Conservation (phyloP, 2,888 invertebrate genomes). For the Baccha elongata region DNA sequence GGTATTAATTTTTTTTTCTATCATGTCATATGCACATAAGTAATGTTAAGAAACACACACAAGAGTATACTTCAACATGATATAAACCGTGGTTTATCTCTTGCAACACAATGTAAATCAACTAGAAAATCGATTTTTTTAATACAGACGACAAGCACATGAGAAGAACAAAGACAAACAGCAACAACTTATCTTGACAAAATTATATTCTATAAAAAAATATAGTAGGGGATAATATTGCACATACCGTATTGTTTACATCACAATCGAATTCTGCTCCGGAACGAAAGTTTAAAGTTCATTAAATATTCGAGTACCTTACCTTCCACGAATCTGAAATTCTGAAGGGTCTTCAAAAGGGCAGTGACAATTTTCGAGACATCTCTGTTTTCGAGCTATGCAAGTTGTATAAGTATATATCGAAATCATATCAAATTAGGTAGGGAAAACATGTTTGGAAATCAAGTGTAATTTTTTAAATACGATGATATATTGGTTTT, state of each 20-base stretch:
- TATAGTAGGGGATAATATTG: conserved; percentile 43
- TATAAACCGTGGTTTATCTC: conserved; percentile 82
- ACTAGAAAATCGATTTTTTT: conserved; percentile 78
- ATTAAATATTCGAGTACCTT: conserved; percentile 65
- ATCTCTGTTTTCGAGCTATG: not conserved
- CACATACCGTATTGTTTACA: conserved; percentile 58
- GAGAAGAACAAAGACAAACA: conserved; percentile 72
- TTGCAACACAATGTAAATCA: conserved; percentile 80
- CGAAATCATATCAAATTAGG: too few species aligned
- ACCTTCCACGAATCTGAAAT: conserved; percentile 40
- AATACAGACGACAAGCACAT: conserved; percentile 70
- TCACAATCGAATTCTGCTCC: conserved; percentile 55
- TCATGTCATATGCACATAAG: conserved; percentile 53
- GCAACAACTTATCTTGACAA: conserved; percentile 62
- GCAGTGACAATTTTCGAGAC: conserved; percentile 23
- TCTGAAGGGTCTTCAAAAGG: conserved; percentile 50
- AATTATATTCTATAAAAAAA: conserved; percentile 33
- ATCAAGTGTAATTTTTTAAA: too few species aligned
- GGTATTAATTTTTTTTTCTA: conserved; percentile 28
- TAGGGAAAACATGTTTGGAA: too few species aligned
- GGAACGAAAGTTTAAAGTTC: conserved; percentile 49
- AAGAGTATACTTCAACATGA: conserved; percentile 78
- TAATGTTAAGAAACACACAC: conserved; percentile 48
- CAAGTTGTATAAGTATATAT: too few species aligned
- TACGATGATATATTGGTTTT: too few species aligned